phyloP scores from a whole-genome alignment of 53 echinoderm and acorn worm genomes.

The Temnopleurus reevesii region DNA sequence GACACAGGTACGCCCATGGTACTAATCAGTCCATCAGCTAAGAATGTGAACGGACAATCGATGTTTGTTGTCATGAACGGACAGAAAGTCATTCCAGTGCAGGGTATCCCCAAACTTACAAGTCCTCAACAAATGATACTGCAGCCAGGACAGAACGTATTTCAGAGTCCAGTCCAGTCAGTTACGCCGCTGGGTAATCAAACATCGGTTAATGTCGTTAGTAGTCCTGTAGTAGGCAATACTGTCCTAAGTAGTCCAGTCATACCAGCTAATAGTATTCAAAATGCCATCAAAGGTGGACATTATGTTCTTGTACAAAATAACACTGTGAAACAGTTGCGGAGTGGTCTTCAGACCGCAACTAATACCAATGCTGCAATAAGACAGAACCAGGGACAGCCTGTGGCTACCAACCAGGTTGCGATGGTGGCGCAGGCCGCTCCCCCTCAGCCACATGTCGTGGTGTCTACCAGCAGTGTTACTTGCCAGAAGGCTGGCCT shows the following conservation, averaged over 20 bases:
- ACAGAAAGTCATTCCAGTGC: conserved; percentile 49
- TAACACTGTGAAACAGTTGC: conserved; percentile 11
- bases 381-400: conserved; percentile 29
- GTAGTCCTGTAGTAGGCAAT: conserved; percentile 51
- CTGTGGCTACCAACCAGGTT: conserved; percentile 26
- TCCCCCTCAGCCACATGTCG: conserved; percentile 19
- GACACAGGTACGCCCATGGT: conserved; percentile 48
- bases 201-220: conserved; percentile 42
- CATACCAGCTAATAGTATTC: conserved; percentile 55
- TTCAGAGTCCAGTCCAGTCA: conserved; percentile 34
- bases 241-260: conserved; percentile 30
- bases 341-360: conserved; percentile 34
- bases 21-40: conserved; percentile 42
- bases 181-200: conserved; percentile 36
- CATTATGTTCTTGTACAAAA: conserved; percentile 1
- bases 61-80: conserved; percentile 38
- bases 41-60: conserved; percentile 29
- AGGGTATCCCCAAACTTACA: conserved; percentile 29
- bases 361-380: conserved; percentile 46
- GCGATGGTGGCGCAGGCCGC: conserved; percentile 47
- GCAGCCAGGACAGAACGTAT: conserved; percentile 52
- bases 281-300: conserved; percentile 39
- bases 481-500: conserved; percentile 56
- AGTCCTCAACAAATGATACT: conserved; percentile 48
- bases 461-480: conserved; percentile 35